phyloP scores from a whole-genome alignment of 53 echinoderm and acorn worm genomes.

The Actinopyga echinites region DNA sequence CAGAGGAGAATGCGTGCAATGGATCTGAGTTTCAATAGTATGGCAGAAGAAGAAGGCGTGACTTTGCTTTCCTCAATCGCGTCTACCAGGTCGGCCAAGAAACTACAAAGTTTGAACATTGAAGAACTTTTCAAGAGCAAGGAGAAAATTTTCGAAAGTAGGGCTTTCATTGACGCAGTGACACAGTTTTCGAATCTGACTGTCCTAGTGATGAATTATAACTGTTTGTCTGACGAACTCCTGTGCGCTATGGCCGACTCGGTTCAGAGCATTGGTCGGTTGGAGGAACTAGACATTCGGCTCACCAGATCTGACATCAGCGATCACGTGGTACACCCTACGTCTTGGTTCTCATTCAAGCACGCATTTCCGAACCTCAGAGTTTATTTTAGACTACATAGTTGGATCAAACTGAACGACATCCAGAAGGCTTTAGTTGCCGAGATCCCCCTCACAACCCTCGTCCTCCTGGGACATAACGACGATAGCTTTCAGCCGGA shows the following conservation, averaged over 20 bases:
- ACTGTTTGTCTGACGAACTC: slow-evolving; percentile 68
- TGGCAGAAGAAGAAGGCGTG: slow-evolving; percentile 68
- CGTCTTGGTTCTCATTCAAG: slow-evolving; percentile 69
- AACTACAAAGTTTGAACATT: slow-evolving; percentile 61
- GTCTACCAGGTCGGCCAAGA: slow-evolving; percentile 32
- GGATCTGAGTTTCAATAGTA: slow-evolving; percentile 69
- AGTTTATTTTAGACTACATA: slow-evolving; percentile 66
- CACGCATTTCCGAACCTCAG: slow-evolving; percentile 47
- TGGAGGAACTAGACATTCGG: slow-evolving; percentile 65
- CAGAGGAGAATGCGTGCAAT: slow-evolving; percentile 64
- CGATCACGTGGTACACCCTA: slow-evolving; percentile 64
- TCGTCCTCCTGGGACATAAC: slow-evolving; percentile 81
- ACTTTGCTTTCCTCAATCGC: slow-evolving; percentile 49
- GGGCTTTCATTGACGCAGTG: slow-evolving; percentile 58
- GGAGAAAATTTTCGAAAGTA: slow-evolving; percentile 29
- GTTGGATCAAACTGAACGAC: slow-evolving; percentile 61
- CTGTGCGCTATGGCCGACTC: slow-evolving; percentile 47
- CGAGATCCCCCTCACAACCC: slow-evolving; percentile 68
- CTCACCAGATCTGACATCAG: slow-evolving; percentile 67
- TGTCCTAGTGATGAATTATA: slow-evolving; percentile 76
- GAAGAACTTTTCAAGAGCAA: slow-evolving; percentile 74
- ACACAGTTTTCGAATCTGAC: slow-evolving; percentile 53
- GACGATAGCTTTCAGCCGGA: slow-evolving; percentile 86
- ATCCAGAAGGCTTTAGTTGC: slow-evolving; percentile 73
- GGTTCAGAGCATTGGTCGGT: neutral